Evolutionary conservation across 2,113 vertebrate species (phyloP).

Genomic region (Calypte anna): DNA sequence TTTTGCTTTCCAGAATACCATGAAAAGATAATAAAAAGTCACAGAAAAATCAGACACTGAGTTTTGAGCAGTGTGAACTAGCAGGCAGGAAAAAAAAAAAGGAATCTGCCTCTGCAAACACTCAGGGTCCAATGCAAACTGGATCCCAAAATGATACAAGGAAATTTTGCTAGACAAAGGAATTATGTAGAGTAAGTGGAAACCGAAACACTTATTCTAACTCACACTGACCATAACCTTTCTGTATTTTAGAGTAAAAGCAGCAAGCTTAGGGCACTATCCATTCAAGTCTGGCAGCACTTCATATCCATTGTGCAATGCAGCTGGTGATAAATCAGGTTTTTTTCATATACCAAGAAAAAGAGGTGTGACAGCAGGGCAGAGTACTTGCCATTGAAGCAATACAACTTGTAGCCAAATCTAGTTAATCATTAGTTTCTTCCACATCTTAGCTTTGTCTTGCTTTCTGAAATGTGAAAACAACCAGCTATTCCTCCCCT

Average conservation of each 20-base stretch:
- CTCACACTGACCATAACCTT: not conserved
- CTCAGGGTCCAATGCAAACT: not conserved
- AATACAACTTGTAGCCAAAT: not conserved
- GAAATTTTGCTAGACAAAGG: not conserved
- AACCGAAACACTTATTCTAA: not conserved
- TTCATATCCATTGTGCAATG: not conserved
- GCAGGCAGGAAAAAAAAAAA: not conserved
- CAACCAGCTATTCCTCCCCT: not conserved
- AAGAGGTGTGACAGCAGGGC: not conserved
- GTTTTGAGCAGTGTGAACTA: not conserved
- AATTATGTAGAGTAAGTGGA: not conserved
- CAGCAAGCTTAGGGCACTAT: not conserved
- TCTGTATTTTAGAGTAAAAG: not conserved
- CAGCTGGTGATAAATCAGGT: not conserved
- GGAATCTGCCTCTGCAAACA: not conserved
- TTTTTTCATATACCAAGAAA: not conserved
- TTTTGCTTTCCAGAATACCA: not conserved
- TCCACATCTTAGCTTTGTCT: not conserved
- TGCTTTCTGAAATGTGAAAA: not conserved
- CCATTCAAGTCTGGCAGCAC: not conserved
- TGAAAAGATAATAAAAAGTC: not conserved
- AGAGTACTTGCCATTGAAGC: not conserved
- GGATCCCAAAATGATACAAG: not conserved
- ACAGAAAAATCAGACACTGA: not conserved
- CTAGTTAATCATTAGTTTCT: not conserved